Evolutionary conservation across 2,888 invertebrate species (phyloP).

Genomic region (Brenthis ino): DNA sequence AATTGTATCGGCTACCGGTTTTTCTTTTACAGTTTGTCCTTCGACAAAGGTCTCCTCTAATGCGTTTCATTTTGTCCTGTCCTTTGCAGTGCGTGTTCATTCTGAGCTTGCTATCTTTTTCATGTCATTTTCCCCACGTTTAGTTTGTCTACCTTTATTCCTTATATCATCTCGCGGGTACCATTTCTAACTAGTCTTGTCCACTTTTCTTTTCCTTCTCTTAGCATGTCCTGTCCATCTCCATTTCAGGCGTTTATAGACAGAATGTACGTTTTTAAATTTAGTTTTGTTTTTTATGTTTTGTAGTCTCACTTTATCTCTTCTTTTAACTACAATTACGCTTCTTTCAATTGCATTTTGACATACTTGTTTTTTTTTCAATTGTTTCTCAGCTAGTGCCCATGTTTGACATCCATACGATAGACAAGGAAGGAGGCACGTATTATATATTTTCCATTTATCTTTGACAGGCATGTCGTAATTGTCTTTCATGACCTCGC

Average conservation of each 20-base stretch:
- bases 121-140: neutral
- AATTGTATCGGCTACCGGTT: too few species aligned
- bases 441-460: too few species aligned
- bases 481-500: too few species aligned
- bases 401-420: too few species aligned
- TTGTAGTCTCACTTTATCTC: neutral
- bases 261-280: conserved; percentile 5
- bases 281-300: conserved; percentile 7
- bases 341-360: neutral
- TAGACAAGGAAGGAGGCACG: too few species aligned
- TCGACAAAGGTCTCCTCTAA: too few species aligned
- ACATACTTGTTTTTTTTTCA: too few species aligned
- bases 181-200: neutral
- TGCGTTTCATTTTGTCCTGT: neutral
- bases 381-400: too few species aligned
- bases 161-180: neutral
- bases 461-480: too few species aligned
- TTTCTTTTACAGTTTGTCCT: too few species aligned
- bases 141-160: neutral
- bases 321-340: neutral
- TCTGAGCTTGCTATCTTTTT: conserved; percentile 1
- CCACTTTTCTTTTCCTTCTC: conserved; percentile 1
- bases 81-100: neutral
- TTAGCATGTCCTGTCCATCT: neutral
- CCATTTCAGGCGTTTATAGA: neutral